phyloP scores from a whole-genome alignment of 2,888 invertebrate genomes.

The Rhagonycha fulva region DNA sequence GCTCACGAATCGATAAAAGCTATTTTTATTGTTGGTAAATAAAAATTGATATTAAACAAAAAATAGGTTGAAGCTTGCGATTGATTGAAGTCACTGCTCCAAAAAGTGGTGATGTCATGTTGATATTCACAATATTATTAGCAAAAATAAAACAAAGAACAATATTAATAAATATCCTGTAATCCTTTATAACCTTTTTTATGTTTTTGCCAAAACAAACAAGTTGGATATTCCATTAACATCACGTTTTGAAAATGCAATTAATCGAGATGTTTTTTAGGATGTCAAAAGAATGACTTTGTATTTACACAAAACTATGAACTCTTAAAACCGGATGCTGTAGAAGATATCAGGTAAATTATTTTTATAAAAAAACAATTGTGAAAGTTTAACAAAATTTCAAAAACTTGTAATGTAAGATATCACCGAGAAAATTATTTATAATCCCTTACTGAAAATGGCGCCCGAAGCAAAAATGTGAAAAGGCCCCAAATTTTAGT shows the following conservation, averaged over 20 bases:
- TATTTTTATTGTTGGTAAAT: not conserved
- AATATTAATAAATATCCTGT: conserved; percentile 11
- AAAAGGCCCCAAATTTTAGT: too few relatives aligned
- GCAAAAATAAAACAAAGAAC: conserved; percentile 19
- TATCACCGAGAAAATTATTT: not conserved
- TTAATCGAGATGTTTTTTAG: not conserved
- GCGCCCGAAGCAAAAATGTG: too few relatives aligned
- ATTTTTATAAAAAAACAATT: too few relatives aligned
- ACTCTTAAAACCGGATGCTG: not conserved
- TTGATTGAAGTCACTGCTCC: conserved; percentile 14
- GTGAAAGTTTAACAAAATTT: too few relatives aligned
- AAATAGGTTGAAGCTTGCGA: not conserved
- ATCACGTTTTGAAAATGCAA: not conserved
- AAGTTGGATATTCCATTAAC: not conserved
- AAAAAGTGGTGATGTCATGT: conserved; percentile 20
- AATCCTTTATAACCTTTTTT: conserved; percentile 9
- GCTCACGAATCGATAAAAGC: not conserved
- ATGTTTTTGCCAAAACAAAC: not conserved
- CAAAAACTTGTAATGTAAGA: too few relatives aligned
- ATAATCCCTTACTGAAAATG: too few relatives aligned
- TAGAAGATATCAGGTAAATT: too few relatives aligned
- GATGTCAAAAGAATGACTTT: not conserved
- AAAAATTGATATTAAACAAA: not conserved
- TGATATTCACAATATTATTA: conserved; percentile 4
- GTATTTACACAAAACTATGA: not conserved